Evolutionary conservation across 2,113 vertebrate genomes (phyloP).

Genomic region (Ptyas mucosa): DNA sequence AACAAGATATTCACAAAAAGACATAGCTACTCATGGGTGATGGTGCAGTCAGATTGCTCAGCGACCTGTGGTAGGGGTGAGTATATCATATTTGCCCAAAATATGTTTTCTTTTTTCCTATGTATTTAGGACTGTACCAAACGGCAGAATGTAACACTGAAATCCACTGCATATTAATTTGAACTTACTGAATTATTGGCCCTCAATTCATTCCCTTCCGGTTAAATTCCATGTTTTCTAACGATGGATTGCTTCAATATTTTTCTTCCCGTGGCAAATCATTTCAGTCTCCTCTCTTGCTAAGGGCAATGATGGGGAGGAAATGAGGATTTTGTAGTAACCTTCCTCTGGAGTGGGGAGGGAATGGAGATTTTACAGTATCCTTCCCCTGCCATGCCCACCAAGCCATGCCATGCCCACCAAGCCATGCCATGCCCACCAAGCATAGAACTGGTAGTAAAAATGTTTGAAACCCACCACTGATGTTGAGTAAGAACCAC

Average conservation of each 20-base stretch:
- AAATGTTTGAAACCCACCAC: no score
- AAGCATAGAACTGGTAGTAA: no score
- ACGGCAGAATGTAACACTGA: not conserved
- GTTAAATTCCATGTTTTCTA: not conserved
- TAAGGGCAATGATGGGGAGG: not conserved
- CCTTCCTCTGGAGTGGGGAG: no score
- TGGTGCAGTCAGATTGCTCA: constrained; percentile 85
- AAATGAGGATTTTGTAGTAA: no score
- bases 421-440: no score
- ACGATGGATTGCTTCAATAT: not conserved
- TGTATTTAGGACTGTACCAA: not conserved
- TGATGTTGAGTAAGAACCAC: not conserved
- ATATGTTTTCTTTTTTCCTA: not conserved
- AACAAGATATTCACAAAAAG: constrained; percentile 68
- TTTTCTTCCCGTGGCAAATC: not conserved
- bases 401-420: no score
- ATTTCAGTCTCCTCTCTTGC: not conserved
- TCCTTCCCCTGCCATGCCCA: no score
- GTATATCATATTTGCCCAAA: not conserved
- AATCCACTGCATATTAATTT: not conserved
- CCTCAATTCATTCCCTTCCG: not conserved
- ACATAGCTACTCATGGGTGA: constrained; percentile 82
- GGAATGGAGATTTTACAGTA: no score
- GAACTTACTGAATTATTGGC: not conserved
- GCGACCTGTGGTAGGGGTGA: constrained; percentile 90